Evolutionary conservation across 2,113 vertebrate genomes (phyloP), one percentile per base, ranked within the genome.

Genomic region (Furnarius figulus): DNA sequence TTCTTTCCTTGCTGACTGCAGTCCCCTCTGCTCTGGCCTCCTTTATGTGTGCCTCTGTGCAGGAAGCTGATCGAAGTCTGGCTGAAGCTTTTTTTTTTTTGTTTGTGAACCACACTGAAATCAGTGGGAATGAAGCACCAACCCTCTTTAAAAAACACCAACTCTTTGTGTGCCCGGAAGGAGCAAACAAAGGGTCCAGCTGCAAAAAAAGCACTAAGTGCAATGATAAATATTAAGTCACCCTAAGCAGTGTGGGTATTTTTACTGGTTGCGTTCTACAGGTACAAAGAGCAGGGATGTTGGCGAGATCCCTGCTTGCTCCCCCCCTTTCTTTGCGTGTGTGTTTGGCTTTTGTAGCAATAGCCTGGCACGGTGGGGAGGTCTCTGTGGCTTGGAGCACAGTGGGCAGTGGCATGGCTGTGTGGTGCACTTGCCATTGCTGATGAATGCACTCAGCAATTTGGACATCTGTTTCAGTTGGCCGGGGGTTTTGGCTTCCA

Each of bases 351-450:
- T 77, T 46, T 62, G 31, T 27, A 52, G 40, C 52, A 20, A 14
- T 22, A 75, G 28, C 65, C 37, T 77, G 7, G 21, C 2, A 0
- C 11, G 68, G 15, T 86, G n/a, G 63, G 44, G 30, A 82, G 59
- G 24, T 83, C 53, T 79, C 72, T 56, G 62, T 50, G 68, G 14
- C 59, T 42, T 70, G 68, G 30, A 39, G 44, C 49, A 11, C 4
- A 40, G 9, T 0, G 1, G 40, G 18, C 61, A 12, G 20, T 25
- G 2, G 16, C 0, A 0, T 61, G 49, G 53, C 35, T 0, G 0
- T 21, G 70, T 30, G 83, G 7, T 61, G 8, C 27, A 4, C 44
- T 95, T 9, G 5, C 15, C 56, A 4, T 10, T 66, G 78, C 24
- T 91, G 74, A n/a, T 2, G 2, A 31, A 40, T 37, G 55, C 25